Evolutionary conservation across 2,888 invertebrate genomes (phyloP).

Genomic region (Silvanus unidentatus): DNA sequence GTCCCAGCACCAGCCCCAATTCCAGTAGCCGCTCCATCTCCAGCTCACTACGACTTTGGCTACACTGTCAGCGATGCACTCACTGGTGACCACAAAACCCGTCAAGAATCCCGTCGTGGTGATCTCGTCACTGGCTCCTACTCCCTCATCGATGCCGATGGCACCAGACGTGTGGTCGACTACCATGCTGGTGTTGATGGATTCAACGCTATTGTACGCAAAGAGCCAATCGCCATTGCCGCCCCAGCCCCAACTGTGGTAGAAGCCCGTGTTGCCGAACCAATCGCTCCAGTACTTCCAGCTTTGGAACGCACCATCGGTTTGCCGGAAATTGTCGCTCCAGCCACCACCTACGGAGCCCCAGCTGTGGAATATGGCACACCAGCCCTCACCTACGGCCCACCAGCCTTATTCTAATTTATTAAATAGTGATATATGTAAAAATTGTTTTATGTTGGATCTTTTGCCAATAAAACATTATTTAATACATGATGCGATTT

Average conservation of each 20-base stretch:
- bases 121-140: constrained; percentile 49
- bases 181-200: constrained; percentile 51
- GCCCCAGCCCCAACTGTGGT: constrained; percentile 6
- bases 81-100: constrained; percentile 51
- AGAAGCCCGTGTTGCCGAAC: constrained; percentile 22
- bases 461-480: too few species aligned
- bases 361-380: too few species aligned
- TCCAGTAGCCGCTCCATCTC: constrained; percentile 24
- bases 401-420: too few species aligned
- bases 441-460: too few species aligned
- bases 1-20: constrained; percentile 16
- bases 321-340: constrained; percentile 17
- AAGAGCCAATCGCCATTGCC: constrained; percentile 50
- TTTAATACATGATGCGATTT: too few species aligned
- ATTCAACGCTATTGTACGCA: constrained; percentile 52
- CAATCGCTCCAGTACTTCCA: constrained; percentile 16
- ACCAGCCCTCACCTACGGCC: too few species aligned
- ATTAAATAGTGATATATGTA: too few species aligned
- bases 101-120: constrained; percentile 55
- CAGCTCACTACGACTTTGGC: constrained; percentile 31
- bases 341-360: background rate
- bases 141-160: constrained; percentile 50
- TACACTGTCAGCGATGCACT: constrained; percentile 28
- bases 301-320: background rate
- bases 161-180: constrained; percentile 48